Percentiles rank a stretch among this genome's conserved stretches.
These are phyloP conservation scores for Alcis repandata DNA, from an alignment of 2,888 invertebrate genomes.

Conservation along the genomic window DNA sequence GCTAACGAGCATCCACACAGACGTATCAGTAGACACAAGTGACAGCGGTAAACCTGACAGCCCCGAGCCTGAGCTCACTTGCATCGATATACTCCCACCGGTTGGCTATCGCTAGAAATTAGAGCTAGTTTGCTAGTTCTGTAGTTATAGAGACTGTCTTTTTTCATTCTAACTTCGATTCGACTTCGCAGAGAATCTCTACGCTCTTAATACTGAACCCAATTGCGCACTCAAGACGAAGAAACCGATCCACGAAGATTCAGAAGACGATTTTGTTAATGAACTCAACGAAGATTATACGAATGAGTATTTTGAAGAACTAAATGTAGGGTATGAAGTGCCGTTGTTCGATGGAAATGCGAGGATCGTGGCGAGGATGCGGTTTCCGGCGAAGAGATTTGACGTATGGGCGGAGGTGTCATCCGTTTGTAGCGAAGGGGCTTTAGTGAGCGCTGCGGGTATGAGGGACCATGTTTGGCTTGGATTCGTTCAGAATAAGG, in stretches of 20 bases:
- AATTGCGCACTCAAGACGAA: conserved; percentile 58
- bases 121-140: conserved; percentile 53
- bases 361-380: conserved; percentile 70
- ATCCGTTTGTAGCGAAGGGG: conserved; percentile 74
- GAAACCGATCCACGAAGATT: conserved; percentile 54
- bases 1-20: conserved; percentile 68
- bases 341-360: conserved; percentile 80
- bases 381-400: conserved; percentile 76
- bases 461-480: conserved; percentile 81
- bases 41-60: conserved; percentile 82
- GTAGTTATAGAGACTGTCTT: conserved; percentile 51
- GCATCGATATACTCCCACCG: conserved; percentile 78
- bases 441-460: conserved; percentile 75
- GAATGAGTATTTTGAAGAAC: conserved; percentile 69
- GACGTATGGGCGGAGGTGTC: conserved; percentile 83
- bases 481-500: conserved; percentile 73
- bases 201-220: conserved; percentile 55
- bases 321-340: conserved; percentile 67
- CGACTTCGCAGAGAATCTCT: conserved; percentile 74
- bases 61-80: conserved; percentile 77
- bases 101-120: conserved; percentile 78
- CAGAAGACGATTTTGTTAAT: conserved; percentile 61
- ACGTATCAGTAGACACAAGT: conserved; percentile 79
- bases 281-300: conserved; percentile 71
- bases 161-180: conserved; percentile 56